These are phyloP conservation scores for Psylliodes chrysocephalus DNA, from an alignment of 2,888 invertebrate genomes.

Conservation along the genomic window DNA sequence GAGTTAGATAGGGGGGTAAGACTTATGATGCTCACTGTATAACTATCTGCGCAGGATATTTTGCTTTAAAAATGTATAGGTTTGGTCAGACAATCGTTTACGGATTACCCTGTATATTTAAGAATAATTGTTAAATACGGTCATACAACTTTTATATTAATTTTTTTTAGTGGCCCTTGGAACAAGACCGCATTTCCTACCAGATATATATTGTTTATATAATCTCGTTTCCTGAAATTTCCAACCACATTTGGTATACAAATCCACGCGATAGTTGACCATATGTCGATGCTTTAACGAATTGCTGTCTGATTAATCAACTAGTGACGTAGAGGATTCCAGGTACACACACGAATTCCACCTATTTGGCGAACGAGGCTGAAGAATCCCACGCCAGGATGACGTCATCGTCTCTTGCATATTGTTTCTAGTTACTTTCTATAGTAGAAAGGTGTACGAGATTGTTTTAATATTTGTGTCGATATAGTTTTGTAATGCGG, in stretches of 20 bases:
- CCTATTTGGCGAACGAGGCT: conserved; percentile 35
- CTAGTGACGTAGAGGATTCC: conserved; percentile 23
- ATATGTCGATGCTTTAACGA: conserved; percentile 13
- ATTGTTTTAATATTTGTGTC: background rate
- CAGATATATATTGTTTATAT: too few species aligned
- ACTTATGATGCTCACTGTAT: too few species aligned
- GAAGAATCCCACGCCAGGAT: conserved; percentile 32
- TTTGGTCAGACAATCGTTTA: too few species aligned
- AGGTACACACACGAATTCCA: conserved; percentile 23
- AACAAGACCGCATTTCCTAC: too few species aligned
- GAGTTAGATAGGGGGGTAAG: too few species aligned
- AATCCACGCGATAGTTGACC: background rate
- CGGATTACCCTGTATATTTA: too few species aligned
- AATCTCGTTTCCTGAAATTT: background rate
- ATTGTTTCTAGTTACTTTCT: background rate
- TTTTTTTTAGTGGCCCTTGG: too few species aligned
- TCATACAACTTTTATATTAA: too few species aligned
- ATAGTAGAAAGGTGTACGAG: background rate
- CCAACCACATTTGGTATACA: background rate
- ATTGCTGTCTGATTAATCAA: conserved; percentile 3
- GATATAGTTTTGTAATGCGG: background rate
- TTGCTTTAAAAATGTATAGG: too few species aligned
- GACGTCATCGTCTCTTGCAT: conserved; percentile 25
- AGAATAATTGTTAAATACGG: too few species aligned
- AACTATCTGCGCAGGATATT: too few species aligned